phyloP scores from a whole-genome alignment of 2,888 invertebrate genomes.

The Xylophagus ater region DNA sequence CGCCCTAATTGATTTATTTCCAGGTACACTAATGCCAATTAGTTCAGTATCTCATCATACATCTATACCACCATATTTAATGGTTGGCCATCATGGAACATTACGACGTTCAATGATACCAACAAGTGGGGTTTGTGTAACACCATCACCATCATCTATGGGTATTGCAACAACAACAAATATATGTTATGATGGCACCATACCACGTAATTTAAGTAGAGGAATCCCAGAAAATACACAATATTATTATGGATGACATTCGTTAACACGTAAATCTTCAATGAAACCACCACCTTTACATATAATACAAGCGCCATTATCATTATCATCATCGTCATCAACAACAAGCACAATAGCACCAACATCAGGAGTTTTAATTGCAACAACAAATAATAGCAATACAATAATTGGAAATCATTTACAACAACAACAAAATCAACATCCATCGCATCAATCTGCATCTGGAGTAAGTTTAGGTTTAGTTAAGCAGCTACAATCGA shows the following conservation, averaged over 20 bases:
- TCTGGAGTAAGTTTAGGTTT: no score
- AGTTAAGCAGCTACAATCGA: no score
- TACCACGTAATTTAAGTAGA: slow-evolving; percentile 26
- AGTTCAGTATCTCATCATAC: slow-evolving; percentile 27
- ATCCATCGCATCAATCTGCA: no score
- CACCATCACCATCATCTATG: slow-evolving; percentile 18
- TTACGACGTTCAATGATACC: slow-evolving; percentile 33
- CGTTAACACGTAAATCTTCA: slow-evolving; percentile 28
- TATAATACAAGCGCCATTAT: background rate
- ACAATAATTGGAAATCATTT: no score
- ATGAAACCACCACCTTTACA: background rate
- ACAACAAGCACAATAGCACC: slow-evolving; percentile 6
- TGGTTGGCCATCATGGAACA: slow-evolving; percentile 34
- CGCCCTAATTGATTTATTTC: no score
- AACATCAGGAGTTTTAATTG: slow-evolving; percentile 4
- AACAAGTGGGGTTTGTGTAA: slow-evolving; percentile 31
- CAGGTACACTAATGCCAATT: slow-evolving; percentile 29
- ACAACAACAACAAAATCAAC: background rate
- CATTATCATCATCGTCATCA: slow-evolving; percentile 6
- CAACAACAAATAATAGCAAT: background rate
- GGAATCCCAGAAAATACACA: slow-evolving; percentile 22
- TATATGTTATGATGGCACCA: slow-evolving; percentile 33
- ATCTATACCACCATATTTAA: slow-evolving; percentile 28
- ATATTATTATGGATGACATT: slow-evolving; percentile 38
- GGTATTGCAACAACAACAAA: slow-evolving; percentile 23